These are phyloP conservation scores for Melinaea marsaeus DNA, from an alignment of 2,888 invertebrate species.

Conservation along the genomic window DNA sequence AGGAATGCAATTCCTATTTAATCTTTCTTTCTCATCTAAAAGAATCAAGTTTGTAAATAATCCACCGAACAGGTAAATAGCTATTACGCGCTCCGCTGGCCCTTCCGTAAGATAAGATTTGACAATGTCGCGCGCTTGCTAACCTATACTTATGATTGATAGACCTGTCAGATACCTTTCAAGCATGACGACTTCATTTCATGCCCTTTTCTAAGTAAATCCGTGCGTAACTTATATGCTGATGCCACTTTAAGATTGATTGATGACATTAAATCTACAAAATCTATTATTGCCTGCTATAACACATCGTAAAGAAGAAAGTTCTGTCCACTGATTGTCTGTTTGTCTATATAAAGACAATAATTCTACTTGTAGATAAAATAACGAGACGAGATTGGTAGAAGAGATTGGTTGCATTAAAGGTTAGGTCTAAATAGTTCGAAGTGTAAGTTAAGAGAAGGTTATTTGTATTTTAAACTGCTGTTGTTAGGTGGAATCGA, in stretches of 20 bases:
- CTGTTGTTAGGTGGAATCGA: too few relatives aligned
- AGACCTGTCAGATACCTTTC: conserved; percentile 46
- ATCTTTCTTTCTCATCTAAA: conserved; percentile 55
- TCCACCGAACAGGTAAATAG: conserved; percentile 71
- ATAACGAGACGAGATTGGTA: too few relatives aligned
- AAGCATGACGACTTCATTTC: conserved; percentile 64
- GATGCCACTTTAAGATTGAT: conserved; percentile 35
- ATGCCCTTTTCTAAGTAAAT: conserved; percentile 58
- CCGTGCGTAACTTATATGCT: conserved; percentile 45
- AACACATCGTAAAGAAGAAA: conserved; percentile 19
- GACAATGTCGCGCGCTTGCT: conserved; percentile 50
- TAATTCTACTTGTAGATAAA: too few relatives aligned
- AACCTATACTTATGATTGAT: conserved; percentile 63
- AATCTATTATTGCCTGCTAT: neutral
- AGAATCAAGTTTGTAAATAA: conserved; percentile 67
- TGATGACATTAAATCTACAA: conserved; percentile 29
- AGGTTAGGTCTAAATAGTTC: too few relatives aligned
- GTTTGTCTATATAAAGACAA: too few relatives aligned
- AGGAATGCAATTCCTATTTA: conserved; percentile 47
- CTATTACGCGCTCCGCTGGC: conserved; percentile 72
- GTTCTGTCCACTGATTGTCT: neutral
- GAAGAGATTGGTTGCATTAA: too few relatives aligned
- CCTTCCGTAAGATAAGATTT: conserved; percentile 61
- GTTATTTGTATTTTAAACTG: too few relatives aligned
- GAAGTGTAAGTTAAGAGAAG: too few relatives aligned